Evolutionary conservation across 1,140 invertebrate species (phyloP).

Genomic region (Hylaeus volcanicus): DNA sequence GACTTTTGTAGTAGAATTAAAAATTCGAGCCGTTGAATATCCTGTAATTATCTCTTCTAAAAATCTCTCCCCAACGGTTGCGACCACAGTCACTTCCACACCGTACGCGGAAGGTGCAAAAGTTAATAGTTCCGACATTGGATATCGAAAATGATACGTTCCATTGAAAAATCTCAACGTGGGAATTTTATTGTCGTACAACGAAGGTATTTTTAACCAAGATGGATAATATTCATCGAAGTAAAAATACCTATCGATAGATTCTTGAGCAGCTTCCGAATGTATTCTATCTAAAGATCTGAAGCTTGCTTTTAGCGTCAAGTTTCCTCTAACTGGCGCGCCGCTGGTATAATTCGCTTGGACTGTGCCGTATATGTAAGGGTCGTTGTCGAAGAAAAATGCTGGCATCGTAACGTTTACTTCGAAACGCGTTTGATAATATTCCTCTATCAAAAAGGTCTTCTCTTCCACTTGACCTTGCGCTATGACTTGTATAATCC

Average conservation of each 20-base stretch:
- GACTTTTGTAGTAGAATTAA: constrained; percentile 90
- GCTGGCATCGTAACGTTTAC: constrained; percentile 98
- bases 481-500: constrained; percentile 93
- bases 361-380: constrained; percentile 90
- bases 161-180: constrained; percentile 91
- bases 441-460: constrained; percentile 94
- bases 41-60: constrained; percentile 93
- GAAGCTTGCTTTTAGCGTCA: constrained; percentile 90
- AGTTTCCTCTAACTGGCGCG: constrained; percentile 90
- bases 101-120: constrained; percentile 86
- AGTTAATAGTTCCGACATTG: constrained; percentile 88
- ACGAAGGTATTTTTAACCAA: constrained; percentile 85
- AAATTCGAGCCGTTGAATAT: constrained; percentile 92
- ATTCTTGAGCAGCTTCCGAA: constrained; percentile 58
- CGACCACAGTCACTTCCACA: constrained; percentile 92
- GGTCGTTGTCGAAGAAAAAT: constrained; percentile 93
- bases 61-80: constrained; percentile 94
- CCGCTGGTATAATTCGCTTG: constrained; percentile 97
- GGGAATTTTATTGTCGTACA: constrained; percentile 82
- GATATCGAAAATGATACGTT: constrained; percentile 87
- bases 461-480: constrained; percentile 93
- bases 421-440: constrained; percentile 95
- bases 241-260: constrained; percentile 86
- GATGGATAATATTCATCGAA: constrained; percentile 90
- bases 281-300: constrained; percentile 82